Conservation (phyloP, 2,113 vertebrate species). For the Pontoporia blainvillei region DNA sequence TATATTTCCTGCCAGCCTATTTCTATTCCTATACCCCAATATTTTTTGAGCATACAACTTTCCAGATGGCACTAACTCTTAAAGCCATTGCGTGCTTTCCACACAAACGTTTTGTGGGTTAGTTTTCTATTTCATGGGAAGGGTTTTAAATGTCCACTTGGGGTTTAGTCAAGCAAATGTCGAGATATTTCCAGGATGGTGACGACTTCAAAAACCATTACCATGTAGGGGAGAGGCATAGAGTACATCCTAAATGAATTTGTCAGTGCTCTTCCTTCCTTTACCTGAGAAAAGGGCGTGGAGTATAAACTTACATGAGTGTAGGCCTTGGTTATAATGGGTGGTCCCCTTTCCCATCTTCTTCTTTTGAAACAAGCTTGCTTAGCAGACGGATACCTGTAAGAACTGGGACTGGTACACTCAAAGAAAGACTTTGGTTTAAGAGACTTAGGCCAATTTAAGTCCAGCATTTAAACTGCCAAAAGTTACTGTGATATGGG, state of each 20-base stretch:
- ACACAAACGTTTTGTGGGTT: neutral
- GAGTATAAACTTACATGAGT: neutral
- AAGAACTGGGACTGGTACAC: neutral
- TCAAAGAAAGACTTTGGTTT: neutral
- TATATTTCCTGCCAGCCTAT: neutral
- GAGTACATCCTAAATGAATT: neutral
- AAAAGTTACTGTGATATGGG: neutral
- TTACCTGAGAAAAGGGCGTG: neutral
- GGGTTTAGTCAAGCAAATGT: neutral
- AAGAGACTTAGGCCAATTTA: neutral
- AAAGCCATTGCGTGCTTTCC: neutral
- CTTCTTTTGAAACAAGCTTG: neutral
- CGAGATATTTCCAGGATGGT: neutral
- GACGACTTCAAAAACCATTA: neutral
- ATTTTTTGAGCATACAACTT: neutral
- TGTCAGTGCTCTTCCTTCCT: neutral
- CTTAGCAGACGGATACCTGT: neutral
- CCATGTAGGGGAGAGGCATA: neutral
- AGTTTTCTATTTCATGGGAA: neutral
- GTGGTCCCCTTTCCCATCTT: neutral
- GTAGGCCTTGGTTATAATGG: neutral
- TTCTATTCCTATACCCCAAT: neutral
- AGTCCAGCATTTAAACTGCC: neutral
- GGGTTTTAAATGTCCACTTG: neutral
- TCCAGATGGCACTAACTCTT: neutral